phyloP scores from a whole-genome alignment of 2,797 vertebrate genomes.

The Manis pentadactyla region DNA sequence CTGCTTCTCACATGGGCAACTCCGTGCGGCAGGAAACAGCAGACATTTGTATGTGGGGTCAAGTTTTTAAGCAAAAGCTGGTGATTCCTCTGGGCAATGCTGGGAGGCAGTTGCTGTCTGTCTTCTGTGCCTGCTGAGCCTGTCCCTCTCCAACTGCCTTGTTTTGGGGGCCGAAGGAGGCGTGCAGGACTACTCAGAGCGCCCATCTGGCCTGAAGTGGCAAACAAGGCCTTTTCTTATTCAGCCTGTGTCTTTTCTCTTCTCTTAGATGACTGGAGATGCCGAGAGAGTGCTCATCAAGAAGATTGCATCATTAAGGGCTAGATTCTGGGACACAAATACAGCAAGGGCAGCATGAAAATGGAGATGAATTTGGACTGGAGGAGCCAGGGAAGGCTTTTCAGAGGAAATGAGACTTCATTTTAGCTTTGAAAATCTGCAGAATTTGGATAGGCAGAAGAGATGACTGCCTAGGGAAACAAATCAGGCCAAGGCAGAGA shows the following conservation, averaged over 20 bases:
- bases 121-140: not conserved
- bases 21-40: too few species aligned
- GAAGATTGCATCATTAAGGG: not conserved
- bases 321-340: not conserved
- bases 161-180: not conserved
- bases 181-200: too few species aligned
- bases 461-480: not conserved
- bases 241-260: not conserved
- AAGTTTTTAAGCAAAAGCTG: not conserved
- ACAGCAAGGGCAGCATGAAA: rapidly evolving
- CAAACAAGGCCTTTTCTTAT: not conserved
- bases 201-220: not conserved
- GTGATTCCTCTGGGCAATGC: too few species aligned
- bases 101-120: not conserved
- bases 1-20: not conserved
- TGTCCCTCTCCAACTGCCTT: not conserved
- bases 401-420: not conserved
- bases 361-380: not conserved
- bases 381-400: not conserved
- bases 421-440: not conserved
- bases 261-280: not conserved
- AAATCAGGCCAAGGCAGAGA: not conserved
- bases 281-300: not conserved
- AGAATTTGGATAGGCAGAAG: not conserved
- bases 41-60: rapidly evolving